A percentile compares a stretch with the other conserved stretches of the same genome.
These are phyloP conservation scores for Eulemur macaco DNA, from an alignment of 2,113 vertebrate species.

Conservation along the genomic window DNA sequence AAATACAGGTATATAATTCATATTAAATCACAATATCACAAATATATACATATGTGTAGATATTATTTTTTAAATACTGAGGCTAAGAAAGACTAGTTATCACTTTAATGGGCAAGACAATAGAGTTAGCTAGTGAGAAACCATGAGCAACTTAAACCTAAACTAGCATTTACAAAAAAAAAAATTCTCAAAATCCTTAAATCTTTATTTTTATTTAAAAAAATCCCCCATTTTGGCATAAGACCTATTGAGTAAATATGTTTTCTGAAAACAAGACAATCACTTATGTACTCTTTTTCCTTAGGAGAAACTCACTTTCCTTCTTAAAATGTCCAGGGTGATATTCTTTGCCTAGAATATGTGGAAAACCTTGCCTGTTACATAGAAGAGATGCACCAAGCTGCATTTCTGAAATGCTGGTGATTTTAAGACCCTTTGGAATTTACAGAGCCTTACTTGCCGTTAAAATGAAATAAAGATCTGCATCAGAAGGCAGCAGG, in stretches of 20 bases:
- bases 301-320: constrained; percentile 12
- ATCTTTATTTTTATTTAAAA: constrained; percentile 1
- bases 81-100: background rate
- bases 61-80: background rate
- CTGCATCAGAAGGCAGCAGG: background rate
- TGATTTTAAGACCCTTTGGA: constrained; percentile 52
- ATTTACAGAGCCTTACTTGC: constrained; percentile 49
- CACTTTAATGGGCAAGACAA: background rate
- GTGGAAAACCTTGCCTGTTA: background rate
- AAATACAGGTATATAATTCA: background rate
- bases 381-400: background rate
- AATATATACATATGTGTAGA: too few species aligned
- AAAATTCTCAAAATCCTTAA: background rate
- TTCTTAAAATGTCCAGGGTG: constrained; percentile 15
- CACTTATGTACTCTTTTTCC: background rate
- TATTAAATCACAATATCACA: background rate
- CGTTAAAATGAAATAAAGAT: constrained; percentile 58
- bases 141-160: background rate
- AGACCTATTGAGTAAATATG: background rate
- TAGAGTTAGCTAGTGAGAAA: background rate
- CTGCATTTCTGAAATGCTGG: constrained; percentile 38
- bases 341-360: background rate
- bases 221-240: background rate
- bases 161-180: background rate
- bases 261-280: background rate